These are phyloP conservation scores for Hyles vespertilio DNA, from an alignment of 1,140 invertebrate genomes.

Conservation along the genomic window DNA sequence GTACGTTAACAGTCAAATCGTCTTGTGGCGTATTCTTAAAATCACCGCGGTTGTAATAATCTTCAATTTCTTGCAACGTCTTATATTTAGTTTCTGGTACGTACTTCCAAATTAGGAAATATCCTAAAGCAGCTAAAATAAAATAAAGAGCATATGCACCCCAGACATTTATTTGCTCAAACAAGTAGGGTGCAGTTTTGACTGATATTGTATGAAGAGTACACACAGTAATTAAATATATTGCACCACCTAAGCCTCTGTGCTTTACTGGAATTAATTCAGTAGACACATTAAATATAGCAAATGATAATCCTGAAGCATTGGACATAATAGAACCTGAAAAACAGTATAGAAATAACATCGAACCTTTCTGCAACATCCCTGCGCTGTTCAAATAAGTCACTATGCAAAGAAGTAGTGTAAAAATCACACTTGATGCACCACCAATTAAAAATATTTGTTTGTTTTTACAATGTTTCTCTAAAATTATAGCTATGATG, in stretches of 20 bases:
- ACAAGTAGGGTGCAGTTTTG: conserved; percentile 15
- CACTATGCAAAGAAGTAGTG: not conserved
- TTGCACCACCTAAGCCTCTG: conserved; percentile 9
- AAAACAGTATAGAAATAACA: conserved; percentile 9
- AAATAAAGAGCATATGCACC: conserved; percentile 11
- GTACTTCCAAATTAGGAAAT: conserved; percentile 11
- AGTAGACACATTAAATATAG: conserved; percentile 5
- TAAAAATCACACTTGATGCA: not conserved
- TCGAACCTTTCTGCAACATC: not conserved
- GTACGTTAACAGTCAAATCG: too few relatives aligned
- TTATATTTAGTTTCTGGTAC: conserved; percentile 13
- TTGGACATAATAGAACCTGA: conserved; percentile 3
- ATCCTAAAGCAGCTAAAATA: not conserved
- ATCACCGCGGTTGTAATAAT: conserved; percentile 8
- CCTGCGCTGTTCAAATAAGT: conserved; percentile 9
- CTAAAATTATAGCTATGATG: not conserved
- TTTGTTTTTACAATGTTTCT: conserved; percentile 11
- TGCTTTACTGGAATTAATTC: conserved; percentile 18
- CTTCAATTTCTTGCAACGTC: conserved; percentile 16
- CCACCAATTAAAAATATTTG: conserved; percentile 8
- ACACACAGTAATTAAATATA: conserved; percentile 11
- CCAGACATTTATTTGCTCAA: conserved; percentile 6
- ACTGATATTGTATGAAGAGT: conserved; percentile 10
- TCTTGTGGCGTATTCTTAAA: not conserved
- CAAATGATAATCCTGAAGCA: conserved; percentile 6